Conservation (phyloP, 1,140 invertebrate genomes). For the Formica exsecta region DNA sequence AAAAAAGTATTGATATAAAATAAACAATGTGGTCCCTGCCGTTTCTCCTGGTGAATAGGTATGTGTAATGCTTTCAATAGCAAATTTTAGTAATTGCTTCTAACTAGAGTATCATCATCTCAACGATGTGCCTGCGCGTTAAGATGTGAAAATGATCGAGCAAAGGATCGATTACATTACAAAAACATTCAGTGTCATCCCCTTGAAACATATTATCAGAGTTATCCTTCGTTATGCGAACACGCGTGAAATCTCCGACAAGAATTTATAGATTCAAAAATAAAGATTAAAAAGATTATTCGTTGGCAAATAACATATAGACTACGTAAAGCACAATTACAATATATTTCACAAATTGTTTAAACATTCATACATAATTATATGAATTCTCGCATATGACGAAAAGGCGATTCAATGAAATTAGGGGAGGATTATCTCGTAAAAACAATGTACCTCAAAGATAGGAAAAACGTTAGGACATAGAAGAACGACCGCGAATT, state of each 20-base stretch:
- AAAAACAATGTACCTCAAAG: slow-evolving; percentile 73
- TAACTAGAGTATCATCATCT: slow-evolving; percentile 51
- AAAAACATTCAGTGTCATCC: not conserved
- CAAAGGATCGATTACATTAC: slow-evolving; percentile 24
- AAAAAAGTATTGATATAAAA: slow-evolving; percentile 50
- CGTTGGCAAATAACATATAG: slow-evolving; percentile 81
- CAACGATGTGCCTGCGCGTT: slow-evolving; percentile 25
- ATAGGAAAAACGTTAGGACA: slow-evolving; percentile 70
- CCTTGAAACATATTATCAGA: too few species aligned
- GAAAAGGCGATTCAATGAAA: slow-evolving; percentile 81
- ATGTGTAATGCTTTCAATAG: too few species aligned
- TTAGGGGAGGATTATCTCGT: slow-evolving; percentile 69
- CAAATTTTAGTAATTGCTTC: not conserved
- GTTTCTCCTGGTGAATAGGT: slow-evolving; percentile 47
- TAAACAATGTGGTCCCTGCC: slow-evolving; percentile 50
- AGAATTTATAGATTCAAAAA: slow-evolving; percentile 11
- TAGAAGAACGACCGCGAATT: slow-evolving; percentile 64
- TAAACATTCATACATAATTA: slow-evolving; percentile 86
- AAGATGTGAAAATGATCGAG: slow-evolving; percentile 24
- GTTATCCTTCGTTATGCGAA: not conserved
- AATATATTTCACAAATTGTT: slow-evolving; percentile 86
- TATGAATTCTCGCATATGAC: slow-evolving; percentile 82
- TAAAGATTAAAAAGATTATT: slow-evolving; percentile 67
- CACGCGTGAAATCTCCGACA: not conserved
- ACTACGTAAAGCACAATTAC: slow-evolving; percentile 85